Base-by-base conservation (phyloP, 2,797 vertebrate genomes). In the Toxotes lorentzi region DNA sequence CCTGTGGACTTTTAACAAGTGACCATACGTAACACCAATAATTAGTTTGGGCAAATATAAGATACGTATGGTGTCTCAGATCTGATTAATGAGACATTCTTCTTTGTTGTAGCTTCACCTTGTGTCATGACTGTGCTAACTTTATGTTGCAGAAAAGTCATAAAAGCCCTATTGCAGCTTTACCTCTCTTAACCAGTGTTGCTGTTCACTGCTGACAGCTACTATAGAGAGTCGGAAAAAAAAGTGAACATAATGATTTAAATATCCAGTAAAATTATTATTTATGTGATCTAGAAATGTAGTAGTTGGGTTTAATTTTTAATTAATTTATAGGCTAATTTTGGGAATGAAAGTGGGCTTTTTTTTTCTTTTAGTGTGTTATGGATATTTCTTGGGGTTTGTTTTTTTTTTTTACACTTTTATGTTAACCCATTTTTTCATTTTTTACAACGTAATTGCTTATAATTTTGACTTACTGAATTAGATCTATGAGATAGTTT, bases 131-230 rank as follows among this genome's bases (percentile, higher is more conserved):
- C 21, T 73, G 17, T 61, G 48, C 23, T 68, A 12, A 59, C 24
- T 68, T 48, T 19, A 17, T 41, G 60, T 41, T n/a, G 24, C 10
- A 50, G 17, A 21, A n/a, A 56, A 30, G 7, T 35, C 61, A 30
- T 30, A 30, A 30, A 30, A 58, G 4, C 19, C 3, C 2, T 23
- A 30, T 11, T 32, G 54, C 57, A 67, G 50, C 57, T 70, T 75
- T 53, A 45, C 32, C 34, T 61, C 19, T 43, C 5, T 8, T 4
- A 34, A 61, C 24, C 17, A 62, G 45, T 59, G 27, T 64, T 66
- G 9, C 21, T 21, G 13, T 48, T 40, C 61, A 70, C 57, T 70
- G 50, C 34, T 73, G 51, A 70, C 48, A 69, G 27, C 32, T 24
- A 38, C 19, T 57, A 9, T 19, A 53, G 6, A 47, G 3, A 64